phyloP scores from a whole-genome alignment of 2,888 invertebrate species.

The Thera obeliscata region DNA sequence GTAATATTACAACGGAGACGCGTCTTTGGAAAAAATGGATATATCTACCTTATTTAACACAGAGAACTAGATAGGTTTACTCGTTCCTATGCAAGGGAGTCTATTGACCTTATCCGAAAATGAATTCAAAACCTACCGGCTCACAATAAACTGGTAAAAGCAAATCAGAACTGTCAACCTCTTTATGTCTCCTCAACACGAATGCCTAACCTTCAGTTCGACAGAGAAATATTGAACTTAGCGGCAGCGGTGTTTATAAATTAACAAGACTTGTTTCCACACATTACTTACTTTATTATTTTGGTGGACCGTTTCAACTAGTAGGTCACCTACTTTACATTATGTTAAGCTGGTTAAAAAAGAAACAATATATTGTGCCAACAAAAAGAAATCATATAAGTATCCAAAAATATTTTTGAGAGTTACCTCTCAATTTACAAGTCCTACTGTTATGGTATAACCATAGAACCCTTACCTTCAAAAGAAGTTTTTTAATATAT shows the following conservation, averaged over 20 bases:
- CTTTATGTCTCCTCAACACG: constrained; percentile 43
- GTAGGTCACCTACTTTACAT: background rate
- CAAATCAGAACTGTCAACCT: constrained; percentile 43
- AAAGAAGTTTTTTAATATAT: constrained; percentile 37
- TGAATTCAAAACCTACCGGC: constrained; percentile 26
- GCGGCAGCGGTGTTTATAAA: constrained; percentile 32
- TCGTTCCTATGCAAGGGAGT: background rate
- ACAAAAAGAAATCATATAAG: background rate
- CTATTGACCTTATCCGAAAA: constrained; percentile 25
- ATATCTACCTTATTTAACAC: background rate
- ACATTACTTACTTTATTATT: background rate
- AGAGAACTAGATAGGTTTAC: too few relatives aligned
- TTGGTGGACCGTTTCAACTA: background rate
- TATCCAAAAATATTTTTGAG: too few relatives aligned
- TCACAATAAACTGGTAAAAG: constrained; percentile 36
- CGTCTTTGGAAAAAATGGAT: background rate
- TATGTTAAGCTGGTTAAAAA: background rate
- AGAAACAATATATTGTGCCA: too few relatives aligned
- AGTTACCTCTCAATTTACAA: background rate
- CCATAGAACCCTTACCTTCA: constrained; percentile 7
- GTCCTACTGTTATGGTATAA: background rate
- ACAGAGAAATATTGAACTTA: constrained; percentile 41
- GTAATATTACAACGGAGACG: background rate
- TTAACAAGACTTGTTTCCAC: constrained; percentile 15
- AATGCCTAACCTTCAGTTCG: constrained; percentile 41